Base-by-base conservation (phyloP, 2,888 invertebrate genomes). In the Drosophila merina region DNA sequence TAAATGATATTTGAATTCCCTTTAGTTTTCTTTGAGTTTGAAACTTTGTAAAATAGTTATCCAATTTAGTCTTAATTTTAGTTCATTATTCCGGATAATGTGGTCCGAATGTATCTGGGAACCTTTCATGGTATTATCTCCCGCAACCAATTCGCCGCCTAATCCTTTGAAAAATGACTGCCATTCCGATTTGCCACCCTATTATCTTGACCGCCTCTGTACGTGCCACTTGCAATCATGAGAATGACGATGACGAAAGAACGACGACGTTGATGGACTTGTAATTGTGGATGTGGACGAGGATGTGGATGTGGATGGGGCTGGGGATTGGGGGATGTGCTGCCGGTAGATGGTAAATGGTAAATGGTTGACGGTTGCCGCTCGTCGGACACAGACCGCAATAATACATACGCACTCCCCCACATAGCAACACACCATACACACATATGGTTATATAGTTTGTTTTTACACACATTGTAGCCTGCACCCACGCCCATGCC, bases 351-450 rank as follows among this genome's bases (percentile, higher is more conserved):
- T 50, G 50, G 26, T 36, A 54, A 45, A 40, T 60, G 62, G 31
- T 26, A 42, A 28, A 28, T 60, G 62, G 42, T 44, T 58, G 52
- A 40, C 40, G 57, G 44, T 44, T 31, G 50, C 57, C 49, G 40
- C 58, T 66, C 50, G 69, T 63, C 75, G 74, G 72, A 78, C 79
- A 63, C 73, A 64, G 57, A 58, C 70, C 77, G 59, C 72, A 74
- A 50, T 67, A 33, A 57, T 28, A 42, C 62, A 64, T 50, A 52
- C 56, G 48, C 60, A 59, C 45, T 20, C 20, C 20, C 20, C 20
- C 20, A 20, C 20, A 20, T 20, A 20, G 20, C 20, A 20, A 20
- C 20, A 20, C 20, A 20, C 20, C 20, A 20, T 20, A 20, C 20
- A 20, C 20, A 20, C 20, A 20, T 20, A 58, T 30, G 36, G 3